Evolutionary conservation across 1,140 invertebrate genomes (phyloP).

Genomic region (Drosophila teissieri): DNA sequence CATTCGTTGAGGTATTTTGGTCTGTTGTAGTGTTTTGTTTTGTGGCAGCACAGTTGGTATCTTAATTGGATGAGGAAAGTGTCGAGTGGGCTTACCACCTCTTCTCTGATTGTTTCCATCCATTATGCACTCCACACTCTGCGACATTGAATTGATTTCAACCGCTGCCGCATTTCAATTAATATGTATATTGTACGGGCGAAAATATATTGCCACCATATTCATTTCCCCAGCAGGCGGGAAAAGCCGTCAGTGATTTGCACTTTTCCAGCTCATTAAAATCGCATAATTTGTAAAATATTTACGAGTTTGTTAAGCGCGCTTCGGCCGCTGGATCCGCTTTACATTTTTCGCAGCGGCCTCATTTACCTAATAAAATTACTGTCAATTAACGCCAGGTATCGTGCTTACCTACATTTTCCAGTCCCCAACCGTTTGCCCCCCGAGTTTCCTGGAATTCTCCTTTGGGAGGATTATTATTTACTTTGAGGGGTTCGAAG

Average conservation of each 20-base stretch:
- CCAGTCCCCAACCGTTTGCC: neutral
- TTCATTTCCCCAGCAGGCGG: conserved; percentile 15
- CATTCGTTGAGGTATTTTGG: neutral
- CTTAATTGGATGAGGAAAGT: conserved; percentile 13
- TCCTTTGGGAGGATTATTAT: conserved; percentile 64
- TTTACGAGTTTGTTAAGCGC: conserved; percentile 69
- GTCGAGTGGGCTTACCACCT: conserved; percentile 3
- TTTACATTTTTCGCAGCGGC: conserved; percentile 30
- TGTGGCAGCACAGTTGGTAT: neutral
- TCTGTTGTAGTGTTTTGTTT: conserved; percentile 3
- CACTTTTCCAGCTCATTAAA: conserved; percentile 83
- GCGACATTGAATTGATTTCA: conserved; percentile 33
- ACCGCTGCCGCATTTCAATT: conserved; percentile 38
- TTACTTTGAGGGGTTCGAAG: conserved; percentile 57
- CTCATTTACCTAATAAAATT: conserved; percentile 81
- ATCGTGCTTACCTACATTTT: conserved; percentile 4
- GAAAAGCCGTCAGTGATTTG: conserved; percentile 68
- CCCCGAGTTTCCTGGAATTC: conserved; percentile 6
- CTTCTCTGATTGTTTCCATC: conserved; percentile 11
- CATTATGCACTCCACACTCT: conserved; percentile 24
- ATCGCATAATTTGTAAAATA: conserved; percentile 81
- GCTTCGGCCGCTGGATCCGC: conserved; percentile 42
- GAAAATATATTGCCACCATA: conserved; percentile 15
- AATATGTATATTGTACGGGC: conserved; percentile 18
- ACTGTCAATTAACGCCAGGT: conserved; percentile 76